A percentile compares a stretch with the other conserved stretches of the same genome.
Evolutionary conservation across 2,113 vertebrate species (phyloP).

Genomic region (Neopipo cinnamomea): DNA sequence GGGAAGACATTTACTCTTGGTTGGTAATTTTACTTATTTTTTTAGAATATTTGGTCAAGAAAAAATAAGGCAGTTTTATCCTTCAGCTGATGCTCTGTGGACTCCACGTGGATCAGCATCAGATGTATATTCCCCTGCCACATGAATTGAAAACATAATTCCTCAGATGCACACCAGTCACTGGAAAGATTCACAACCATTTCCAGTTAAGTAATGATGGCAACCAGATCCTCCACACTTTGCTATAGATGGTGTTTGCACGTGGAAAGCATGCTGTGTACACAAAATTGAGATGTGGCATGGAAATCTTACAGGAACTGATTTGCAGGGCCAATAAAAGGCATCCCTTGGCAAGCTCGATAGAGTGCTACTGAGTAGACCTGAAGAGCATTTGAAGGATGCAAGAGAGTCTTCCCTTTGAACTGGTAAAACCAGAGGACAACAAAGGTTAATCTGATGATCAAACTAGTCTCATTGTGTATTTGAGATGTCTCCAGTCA

Average conservation of each 20-base stretch:
- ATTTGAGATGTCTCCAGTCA: neutral
- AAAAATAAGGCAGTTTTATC: neutral
- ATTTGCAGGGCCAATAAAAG: neutral
- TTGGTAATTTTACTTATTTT: neutral
- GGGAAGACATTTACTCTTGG: neutral
- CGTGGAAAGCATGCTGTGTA: neutral
- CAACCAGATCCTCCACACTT: neutral
- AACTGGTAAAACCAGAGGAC: neutral
- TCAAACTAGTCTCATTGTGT: neutral
- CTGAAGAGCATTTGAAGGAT: neutral
- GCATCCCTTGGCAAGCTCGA: fast-evolving
- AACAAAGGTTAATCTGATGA: neutral
- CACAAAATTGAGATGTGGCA: neutral
- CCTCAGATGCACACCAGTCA: neutral
- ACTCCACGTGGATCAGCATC: neutral
- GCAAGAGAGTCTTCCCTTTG: neutral
- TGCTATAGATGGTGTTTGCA: neutral
- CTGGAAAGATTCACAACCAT: neutral
- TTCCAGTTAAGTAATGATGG: neutral
- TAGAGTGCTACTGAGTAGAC: neutral
- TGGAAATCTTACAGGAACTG: neutral
- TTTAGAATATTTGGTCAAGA: neutral
- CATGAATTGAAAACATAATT: neutral
- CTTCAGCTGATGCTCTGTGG: neutral
- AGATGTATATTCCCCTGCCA: neutral